Conservation (phyloP, 2,113 vertebrate species). For the Pogona vitticeps region DNA sequence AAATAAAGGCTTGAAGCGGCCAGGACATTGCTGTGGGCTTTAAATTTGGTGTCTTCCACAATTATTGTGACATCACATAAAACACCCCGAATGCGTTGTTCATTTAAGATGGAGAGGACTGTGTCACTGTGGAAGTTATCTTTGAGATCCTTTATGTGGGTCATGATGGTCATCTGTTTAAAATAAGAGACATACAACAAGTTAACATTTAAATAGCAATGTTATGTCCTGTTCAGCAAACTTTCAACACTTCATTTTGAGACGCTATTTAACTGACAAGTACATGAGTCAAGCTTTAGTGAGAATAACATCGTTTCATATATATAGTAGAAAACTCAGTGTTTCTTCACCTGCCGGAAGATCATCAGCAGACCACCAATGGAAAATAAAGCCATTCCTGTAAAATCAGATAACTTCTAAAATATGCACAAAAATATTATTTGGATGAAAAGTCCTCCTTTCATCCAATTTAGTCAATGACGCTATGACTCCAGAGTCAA, state of each 20-base stretch:
- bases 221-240: conserved; percentile 20
- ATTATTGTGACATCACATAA: conserved; percentile 97
- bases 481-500: too few species aligned
- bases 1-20: conserved; percentile 97
- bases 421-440: background rate
- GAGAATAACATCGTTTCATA: background rate
- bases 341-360: background rate
- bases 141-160: conserved; percentile 87
- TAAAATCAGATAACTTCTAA: background rate
- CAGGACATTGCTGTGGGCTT: conserved; percentile 94
- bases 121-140: conserved; percentile 89
- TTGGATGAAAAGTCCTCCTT: too few species aligned
- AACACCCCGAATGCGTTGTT: conserved; percentile 92
- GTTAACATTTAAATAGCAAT: conserved; percentile 40
- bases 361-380: background rate
- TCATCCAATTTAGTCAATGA: too few species aligned
- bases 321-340: background rate
- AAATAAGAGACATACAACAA: conserved; percentile 17
- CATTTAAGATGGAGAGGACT: conserved; percentile 91
- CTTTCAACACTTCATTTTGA: background rate
- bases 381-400: background rate
- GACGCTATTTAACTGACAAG: background rate
- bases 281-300: background rate
- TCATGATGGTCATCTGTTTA: conserved; percentile 92
- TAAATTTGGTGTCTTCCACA: conserved; percentile 97